These are phyloP conservation scores for Trissonchulus latispiculum DNA, from an alignment of 2,888 invertebrate species.

Conservation along the genomic window DNA sequence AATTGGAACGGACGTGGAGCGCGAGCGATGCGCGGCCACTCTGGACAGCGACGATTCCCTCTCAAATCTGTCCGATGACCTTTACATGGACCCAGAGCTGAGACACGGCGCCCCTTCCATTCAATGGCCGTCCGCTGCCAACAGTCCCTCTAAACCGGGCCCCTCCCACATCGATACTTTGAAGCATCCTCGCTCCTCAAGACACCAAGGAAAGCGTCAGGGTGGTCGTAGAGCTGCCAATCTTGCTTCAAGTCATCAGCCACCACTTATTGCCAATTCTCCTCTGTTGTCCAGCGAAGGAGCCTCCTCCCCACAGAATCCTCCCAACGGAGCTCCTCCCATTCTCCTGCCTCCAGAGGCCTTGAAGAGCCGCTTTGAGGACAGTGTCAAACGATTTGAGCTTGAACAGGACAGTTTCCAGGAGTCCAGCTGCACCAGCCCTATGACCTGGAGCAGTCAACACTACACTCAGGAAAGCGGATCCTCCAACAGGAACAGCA, in stretches of 20 bases:
- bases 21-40: not conserved
- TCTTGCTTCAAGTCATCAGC: too few species aligned
- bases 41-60: slow-evolving; percentile 15
- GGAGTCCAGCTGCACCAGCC: slow-evolving; percentile 23
- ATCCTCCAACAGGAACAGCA: not conserved
- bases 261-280: too few species aligned
- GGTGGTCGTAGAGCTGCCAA: too few species aligned
- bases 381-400: slow-evolving; percentile 17
- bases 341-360: not conserved
- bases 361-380: not conserved
- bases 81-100: slow-evolving; percentile 18
- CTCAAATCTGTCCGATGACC: slow-evolving; percentile 20
- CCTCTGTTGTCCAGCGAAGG: too few species aligned
- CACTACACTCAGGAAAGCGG: not conserved
- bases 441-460: slow-evolving; percentile 20
- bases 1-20: slow-evolving; percentile 21
- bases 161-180: not conserved
- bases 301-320: not conserved
- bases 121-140: not conserved
- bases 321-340: not conserved
- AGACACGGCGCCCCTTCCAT: not conserved
- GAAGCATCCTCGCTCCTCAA: not conserved
- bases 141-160: not conserved
- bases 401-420: slow-evolving; percentile 13
- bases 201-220: not conserved